Conservation (phyloP, 2,113 vertebrate species). For the Heterocephalus glaber region DNA sequence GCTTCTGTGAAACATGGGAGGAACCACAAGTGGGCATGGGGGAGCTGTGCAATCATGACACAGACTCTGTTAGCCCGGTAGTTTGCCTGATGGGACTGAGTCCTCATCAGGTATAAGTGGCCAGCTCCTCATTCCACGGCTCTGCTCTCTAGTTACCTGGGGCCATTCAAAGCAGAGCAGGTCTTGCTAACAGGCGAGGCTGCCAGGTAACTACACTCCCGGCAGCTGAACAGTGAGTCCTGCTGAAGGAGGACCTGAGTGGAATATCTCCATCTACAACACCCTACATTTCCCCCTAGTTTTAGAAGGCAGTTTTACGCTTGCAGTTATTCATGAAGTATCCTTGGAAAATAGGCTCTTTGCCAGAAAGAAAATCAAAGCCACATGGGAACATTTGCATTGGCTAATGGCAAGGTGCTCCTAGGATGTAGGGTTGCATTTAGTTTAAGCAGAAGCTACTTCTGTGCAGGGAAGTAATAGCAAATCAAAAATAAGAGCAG, state of each 20-base stretch:
- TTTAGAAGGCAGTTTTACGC: not conserved
- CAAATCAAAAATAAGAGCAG: conserved; percentile 63
- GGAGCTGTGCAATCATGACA: not conserved
- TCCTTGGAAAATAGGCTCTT: conserved; percentile 40
- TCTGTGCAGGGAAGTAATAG: not conserved
- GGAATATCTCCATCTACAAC: not conserved
- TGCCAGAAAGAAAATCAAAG: conserved; percentile 50
- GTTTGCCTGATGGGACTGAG: not conserved
- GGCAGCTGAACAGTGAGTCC: not conserved
- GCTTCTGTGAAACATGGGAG: not conserved
- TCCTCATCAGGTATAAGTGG: not conserved
- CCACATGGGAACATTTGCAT: not conserved
- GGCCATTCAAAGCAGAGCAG: not conserved
- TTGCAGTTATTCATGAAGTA: not conserved
- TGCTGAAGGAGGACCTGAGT: not conserved
- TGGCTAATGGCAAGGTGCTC: conserved; percentile 55
- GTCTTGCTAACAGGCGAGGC: not conserved
- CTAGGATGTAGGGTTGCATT: not conserved
- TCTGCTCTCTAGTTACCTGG: not conserved
- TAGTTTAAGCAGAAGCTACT: conserved; percentile 55
- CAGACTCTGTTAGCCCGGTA: not conserved
- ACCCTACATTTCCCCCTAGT: not conserved
- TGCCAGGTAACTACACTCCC: not conserved
- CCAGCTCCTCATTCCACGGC: not conserved
- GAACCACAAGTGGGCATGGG: not conserved